Percentiles rank a stretch among this genome's conserved stretches.
Conservation (phyloP, 2,113 vertebrate genomes). For the Melanerpes aurifrons region DNA sequence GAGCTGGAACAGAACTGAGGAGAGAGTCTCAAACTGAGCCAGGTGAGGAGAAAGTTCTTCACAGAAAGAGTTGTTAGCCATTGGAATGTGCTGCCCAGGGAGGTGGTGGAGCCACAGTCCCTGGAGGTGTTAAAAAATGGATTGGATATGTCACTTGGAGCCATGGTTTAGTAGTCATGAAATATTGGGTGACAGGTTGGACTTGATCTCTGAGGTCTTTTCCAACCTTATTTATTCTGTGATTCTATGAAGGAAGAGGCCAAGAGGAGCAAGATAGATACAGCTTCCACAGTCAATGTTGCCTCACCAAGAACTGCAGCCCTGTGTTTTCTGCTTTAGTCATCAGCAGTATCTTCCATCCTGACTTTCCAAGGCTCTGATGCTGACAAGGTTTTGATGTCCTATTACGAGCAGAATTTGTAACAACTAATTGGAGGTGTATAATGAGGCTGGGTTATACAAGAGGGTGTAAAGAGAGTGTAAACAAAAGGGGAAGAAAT, state of each 20-base stretch:
- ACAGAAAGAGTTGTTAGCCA: too few relatives aligned
- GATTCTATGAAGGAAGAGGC: neutral
- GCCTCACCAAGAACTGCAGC: neutral
- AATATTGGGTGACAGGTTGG: too few relatives aligned
- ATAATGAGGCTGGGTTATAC: neutral
- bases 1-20: neutral
- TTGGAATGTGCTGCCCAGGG: too few relatives aligned
- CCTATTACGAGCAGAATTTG: neutral
- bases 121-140: too few relatives aligned
- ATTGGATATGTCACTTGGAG: too few relatives aligned
- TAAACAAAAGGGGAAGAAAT: neutral
- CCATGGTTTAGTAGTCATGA: too few relatives aligned
- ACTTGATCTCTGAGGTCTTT: too few relatives aligned
- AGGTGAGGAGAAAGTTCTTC: too few relatives aligned
- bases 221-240: too few relatives aligned
- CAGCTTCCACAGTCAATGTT: neutral
- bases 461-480: neutral
- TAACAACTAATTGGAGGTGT: neutral
- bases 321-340: neutral
- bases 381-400: neutral
- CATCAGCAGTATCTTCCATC: neutral
- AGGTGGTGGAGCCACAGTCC: too few relatives aligned
- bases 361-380: neutral
- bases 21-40: too few relatives aligned
- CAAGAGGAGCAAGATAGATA: neutral